Evolutionary conservation across 2,888 invertebrate genomes (phyloP).

Genomic region (Agonopterix subpropinquella): DNA sequence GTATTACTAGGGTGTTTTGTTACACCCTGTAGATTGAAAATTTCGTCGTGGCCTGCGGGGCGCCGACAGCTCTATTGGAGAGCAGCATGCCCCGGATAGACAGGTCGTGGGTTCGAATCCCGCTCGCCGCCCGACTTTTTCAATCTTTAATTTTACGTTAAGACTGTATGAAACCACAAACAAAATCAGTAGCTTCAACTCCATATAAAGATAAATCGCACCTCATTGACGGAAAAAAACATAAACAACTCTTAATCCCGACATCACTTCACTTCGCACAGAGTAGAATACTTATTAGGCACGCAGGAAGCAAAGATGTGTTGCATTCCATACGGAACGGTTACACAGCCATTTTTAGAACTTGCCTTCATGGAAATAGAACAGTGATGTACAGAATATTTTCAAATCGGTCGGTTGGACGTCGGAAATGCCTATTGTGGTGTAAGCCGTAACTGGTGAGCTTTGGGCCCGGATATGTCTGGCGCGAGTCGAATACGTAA

Average conservation of each 20-base stretch:
- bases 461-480: not conserved
- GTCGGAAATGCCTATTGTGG: constrained; percentile 8
- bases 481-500: not conserved
- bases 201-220: no score
- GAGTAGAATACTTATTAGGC: constrained; percentile 1
- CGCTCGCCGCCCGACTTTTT: no score
- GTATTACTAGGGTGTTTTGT: no score
- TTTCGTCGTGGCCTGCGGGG: no score
- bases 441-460: not conserved
- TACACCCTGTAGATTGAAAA: no score
- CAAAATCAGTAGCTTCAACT: no score
- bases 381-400: constrained; percentile 1
- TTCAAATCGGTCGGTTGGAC: constrained; percentile 5
- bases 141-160: no score
- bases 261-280: not conserved
- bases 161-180: no score
- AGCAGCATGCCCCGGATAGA: no score
- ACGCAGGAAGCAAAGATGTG: constrained; percentile 4
- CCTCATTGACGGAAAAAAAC: not conserved
- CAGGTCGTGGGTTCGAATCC: no score
- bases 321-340: constrained; percentile 6
- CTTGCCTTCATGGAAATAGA: constrained; percentile 2
- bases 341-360: constrained; percentile 8
- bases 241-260: not conserved
- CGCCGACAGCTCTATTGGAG: no score